Percentiles rank a stretch among this genome's conserved stretches.
phyloP scores from a whole-genome alignment of 2,113 vertebrate genomes.

The rat (Rattus norvegicus) region GRCr8 NC_086028.1:73408501-73409000 shows the following conservation, averaged over 20 bases:
- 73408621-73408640: background rate
- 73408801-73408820: background rate
- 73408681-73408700: background rate
- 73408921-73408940: background rate
- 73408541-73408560: background rate
- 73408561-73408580: background rate
- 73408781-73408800: background rate
- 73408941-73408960: slow-evolving; percentile 20
- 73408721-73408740: background rate
- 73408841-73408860: background rate
- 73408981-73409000: background rate
- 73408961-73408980: slow-evolving; percentile 23
- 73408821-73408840: background rate
- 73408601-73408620: background rate
- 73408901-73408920: background rate
- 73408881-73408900: background rate
- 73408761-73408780: background rate
- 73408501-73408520: background rate
- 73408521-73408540: background rate
- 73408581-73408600: background rate
- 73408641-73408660: background rate
- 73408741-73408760: background rate
- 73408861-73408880: no score
- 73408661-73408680: background rate
- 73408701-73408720: background rate